Evolutionary conservation across 2,797 vertebrate genomes (phyloP).

Genomic region (Xiphorhynchus erythropygius): DNA sequence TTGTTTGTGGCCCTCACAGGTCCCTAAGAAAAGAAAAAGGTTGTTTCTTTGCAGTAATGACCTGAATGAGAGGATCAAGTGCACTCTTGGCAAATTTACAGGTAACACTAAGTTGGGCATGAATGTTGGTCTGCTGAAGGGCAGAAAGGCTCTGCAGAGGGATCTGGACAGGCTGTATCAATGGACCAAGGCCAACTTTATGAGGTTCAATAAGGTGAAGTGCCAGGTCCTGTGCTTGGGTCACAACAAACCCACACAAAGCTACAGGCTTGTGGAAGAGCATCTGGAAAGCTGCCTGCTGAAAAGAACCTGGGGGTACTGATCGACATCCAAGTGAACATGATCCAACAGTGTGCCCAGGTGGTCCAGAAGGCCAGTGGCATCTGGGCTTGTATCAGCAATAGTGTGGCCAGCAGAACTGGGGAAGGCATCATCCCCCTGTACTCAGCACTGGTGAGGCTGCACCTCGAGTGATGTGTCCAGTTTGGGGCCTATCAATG

Average conservation of each 20-base stretch:
- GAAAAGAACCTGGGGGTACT: neutral
- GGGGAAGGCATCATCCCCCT: accelerated
- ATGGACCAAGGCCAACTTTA: neutral
- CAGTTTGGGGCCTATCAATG: neutral
- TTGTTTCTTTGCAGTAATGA: neutral
- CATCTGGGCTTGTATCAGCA: neutral
- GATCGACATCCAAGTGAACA: neutral
- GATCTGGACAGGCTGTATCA: neutral
- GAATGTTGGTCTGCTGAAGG: neutral
- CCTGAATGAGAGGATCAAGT: neutral
- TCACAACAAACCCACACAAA: neutral
- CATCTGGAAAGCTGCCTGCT: neutral
- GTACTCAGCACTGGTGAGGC: neutral
- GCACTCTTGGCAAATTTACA: neutral
- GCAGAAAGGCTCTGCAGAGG: neutral
- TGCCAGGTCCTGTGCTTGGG: neutral
- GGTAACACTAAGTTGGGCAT: neutral
- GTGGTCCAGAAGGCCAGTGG: neutral
- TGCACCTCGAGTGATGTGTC: neutral
- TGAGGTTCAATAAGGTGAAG: neutral
- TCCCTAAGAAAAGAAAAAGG: neutral
- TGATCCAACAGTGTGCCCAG: neutral
- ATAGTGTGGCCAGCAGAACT: neutral
- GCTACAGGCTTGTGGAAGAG: neutral
- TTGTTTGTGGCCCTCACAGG: neutral